Conservation (phyloP, 2,797 vertebrate species). For the Hirundo rustica region DNA sequence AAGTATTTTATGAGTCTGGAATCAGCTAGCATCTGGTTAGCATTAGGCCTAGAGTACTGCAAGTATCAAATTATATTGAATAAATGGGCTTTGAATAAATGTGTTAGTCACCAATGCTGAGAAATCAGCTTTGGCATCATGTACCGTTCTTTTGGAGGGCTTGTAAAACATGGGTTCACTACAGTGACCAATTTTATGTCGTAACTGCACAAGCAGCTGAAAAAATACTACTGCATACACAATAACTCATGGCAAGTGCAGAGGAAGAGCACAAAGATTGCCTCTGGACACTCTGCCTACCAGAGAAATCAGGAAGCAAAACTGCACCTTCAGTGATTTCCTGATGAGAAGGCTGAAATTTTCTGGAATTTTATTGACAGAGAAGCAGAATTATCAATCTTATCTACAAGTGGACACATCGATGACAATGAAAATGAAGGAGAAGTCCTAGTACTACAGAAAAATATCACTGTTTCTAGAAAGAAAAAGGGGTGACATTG, state of each 20-base stretch:
- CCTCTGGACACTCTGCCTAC: not conserved
- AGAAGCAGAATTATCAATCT: not conserved
- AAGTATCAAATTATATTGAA: not conserved
- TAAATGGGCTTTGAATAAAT: not conserved
- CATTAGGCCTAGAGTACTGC: not conserved
- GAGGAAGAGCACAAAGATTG: not conserved
- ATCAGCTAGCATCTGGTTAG: not conserved
- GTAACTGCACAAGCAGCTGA: not conserved
- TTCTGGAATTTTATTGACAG: not conserved
- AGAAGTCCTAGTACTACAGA: not conserved
- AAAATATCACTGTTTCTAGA: not conserved
- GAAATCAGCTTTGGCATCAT: not conserved
- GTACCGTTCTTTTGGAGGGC: not conserved
- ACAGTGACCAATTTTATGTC: not conserved
- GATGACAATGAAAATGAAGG: not conserved
- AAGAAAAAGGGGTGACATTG: not conserved
- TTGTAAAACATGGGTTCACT: not conserved
- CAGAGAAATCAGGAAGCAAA: not conserved
- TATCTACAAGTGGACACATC: not conserved
- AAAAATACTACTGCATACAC: not conserved
- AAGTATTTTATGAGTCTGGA: not conserved
- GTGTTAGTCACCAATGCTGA: not conserved
- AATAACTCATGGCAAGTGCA: not conserved
- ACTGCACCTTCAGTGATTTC: not conserved
- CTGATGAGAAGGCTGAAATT: not conserved